Evolutionary conservation across 1,140 invertebrate species (phyloP).

Genomic region (Eriocheir sinensis): DNA sequence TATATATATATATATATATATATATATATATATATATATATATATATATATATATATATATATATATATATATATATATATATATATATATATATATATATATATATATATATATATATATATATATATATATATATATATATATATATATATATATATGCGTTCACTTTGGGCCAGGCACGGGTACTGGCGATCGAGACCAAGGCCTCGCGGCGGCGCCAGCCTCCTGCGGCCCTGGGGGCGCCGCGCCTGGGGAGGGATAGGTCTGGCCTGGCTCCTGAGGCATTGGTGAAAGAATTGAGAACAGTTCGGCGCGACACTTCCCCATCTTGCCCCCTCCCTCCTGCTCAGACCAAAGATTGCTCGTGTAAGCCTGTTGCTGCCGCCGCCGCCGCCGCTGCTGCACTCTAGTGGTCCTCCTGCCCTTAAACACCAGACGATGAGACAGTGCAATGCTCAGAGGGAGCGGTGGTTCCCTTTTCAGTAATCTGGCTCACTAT

Average conservation of each 20-base stretch:
- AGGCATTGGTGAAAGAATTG: background rate
- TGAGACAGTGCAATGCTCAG: background rate
- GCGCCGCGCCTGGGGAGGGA: background rate
- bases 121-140: too few species aligned
- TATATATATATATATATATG: too few species aligned
- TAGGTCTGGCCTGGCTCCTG: background rate
- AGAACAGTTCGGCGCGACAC: background rate
- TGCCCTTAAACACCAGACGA: background rate
- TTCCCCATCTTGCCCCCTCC: slow-evolving; percentile 50
- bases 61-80: too few species aligned
- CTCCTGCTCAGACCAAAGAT: slow-evolving; percentile 20
- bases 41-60: too few species aligned
- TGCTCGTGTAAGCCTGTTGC: slow-evolving; percentile 43
- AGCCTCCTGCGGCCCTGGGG: background rate
- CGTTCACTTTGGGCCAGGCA: background rate
- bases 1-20: too few species aligned
- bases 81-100: too few species aligned
- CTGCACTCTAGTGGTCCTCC: slow-evolving; percentile 27
- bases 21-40: too few species aligned
- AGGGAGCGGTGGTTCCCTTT: slow-evolving; percentile 1
- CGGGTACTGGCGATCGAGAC: background rate
- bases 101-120: too few species aligned
- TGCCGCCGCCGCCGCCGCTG: slow-evolving; percentile 47
- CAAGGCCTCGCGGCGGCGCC: background rate
- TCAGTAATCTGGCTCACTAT: background rate